Evolutionary conservation across 92 coral and sea anemone species (phyloP), one percentile per base, ranked within the genome.

Genomic region (Epizoanthus rinbou): DNA sequence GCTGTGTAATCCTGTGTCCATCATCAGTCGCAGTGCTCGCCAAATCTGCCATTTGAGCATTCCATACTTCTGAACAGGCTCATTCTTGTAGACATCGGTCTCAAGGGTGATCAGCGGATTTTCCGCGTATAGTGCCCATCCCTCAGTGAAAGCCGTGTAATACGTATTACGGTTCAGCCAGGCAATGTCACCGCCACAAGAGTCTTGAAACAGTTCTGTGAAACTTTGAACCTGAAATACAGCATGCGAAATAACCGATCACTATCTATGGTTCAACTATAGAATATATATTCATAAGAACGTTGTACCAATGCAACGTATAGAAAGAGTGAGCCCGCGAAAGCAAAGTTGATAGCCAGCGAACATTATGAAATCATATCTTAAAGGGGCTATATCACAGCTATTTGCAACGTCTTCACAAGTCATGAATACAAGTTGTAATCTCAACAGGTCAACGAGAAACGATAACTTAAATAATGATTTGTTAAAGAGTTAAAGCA

Each of bases 41-140:
- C 99, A 97, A 68, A 97, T 94, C 72, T 97, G 99, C 99, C 99
- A 97, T 67, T 97, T 97, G 59, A 97, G 81, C 99, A 97, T 97
- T 80, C 99, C 99, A 21, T 94, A 97, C 57, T 88, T 88, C 83
- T 97, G 99, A 13, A 97, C 90, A 17, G 95, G 98, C 53, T 90
- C 84, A 54, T 94, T 80, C 18, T 92, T 76, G 39, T 97, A 97
- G 3, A 84, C 64, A 75, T 94, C 93, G 9, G 99, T 94, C 37
- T 86, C 99, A 16, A 82, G 82, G 33, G 90, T 90, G 43, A 97
- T 89, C 59, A 97, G 97, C 21, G 98, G 98, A 69, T 94, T 94
- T 87, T 97, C 99, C 3, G 99, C 98, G 86, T 97, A 94, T 25
- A 97, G 91, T 22, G 98, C 99, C 99, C 99, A 97, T 76, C 99